Percentiles rank a stretch among this genome's conserved stretches.
Evolutionary conservation across 1,140 invertebrate species (phyloP).

Genomic region (Holcopasites calliopsidis): DNA sequence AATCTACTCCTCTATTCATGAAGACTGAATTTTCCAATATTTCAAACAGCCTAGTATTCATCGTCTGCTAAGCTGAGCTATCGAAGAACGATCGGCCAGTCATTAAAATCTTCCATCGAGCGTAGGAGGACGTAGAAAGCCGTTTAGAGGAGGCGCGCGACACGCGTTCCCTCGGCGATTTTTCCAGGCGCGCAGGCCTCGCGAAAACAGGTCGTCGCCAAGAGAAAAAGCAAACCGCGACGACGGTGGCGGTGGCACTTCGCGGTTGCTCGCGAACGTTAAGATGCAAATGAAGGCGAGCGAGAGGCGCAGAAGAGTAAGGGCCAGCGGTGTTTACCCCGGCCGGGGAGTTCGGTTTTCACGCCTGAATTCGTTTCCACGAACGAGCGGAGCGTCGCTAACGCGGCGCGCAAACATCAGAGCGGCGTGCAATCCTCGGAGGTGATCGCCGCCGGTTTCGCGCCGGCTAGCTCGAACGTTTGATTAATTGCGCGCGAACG

Average conservation of each 20-base stretch:
- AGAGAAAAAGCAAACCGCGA: constrained; percentile 9
- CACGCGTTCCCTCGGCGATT: neutral
- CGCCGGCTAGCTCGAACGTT: neutral
- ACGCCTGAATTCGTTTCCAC: neutral
- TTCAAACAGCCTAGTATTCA: too few relatives aligned
- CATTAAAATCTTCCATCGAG: too few relatives aligned
- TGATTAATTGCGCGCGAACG: neutral
- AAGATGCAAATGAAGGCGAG: constrained; percentile 49
- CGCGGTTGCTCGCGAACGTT: constrained; percentile 35
- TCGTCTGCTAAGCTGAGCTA: too few relatives aligned
- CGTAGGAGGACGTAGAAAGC: too few relatives aligned
- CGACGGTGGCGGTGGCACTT: neutral
- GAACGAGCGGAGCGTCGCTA: constrained; percentile 18
- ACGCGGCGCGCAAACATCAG: constrained; percentile 33
- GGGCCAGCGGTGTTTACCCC: constrained; percentile 3
- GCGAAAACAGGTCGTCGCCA: neutral
- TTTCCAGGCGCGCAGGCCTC: neutral
- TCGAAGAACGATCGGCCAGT: too few relatives aligned
- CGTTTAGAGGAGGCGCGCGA: neutral
- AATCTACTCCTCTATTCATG: too few relatives aligned
- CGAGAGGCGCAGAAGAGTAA: neutral
- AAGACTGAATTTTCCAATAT: too few relatives aligned
- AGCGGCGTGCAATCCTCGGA: neutral
- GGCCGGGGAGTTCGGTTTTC: constrained; percentile 22
- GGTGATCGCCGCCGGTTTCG: neutral